A percentile compares a stretch with the other conserved stretches of the same genome.
These are phyloP conservation scores for Cyclophora albipunctata DNA, from an alignment of 2,888 invertebrate genomes.

Conservation along the genomic window DNA sequence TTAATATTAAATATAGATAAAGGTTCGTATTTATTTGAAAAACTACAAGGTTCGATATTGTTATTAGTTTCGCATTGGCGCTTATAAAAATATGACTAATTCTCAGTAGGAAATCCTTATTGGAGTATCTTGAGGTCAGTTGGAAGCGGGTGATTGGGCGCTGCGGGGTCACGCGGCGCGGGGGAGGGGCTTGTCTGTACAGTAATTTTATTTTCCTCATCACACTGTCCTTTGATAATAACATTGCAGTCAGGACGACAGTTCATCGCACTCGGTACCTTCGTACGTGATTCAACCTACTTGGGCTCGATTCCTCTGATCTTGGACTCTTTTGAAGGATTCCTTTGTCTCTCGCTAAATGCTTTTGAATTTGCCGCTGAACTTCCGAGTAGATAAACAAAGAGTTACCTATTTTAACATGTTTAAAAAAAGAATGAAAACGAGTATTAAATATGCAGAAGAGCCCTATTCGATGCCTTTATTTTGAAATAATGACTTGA, in stretches of 20 bases:
- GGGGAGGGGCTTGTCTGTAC: conserved; percentile 17
- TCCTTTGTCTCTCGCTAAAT: background rate
- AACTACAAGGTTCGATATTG: too few relatives aligned
- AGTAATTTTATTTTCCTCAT: conserved; percentile 40
- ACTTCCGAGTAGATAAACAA: too few relatives aligned
- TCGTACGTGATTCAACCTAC: too few relatives aligned
- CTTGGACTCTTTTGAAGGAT: conserved; percentile 2
- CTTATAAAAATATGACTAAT: background rate
- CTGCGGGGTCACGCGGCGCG: conserved; percentile 9
- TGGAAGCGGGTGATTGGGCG: conserved; percentile 1
- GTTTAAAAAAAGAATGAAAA: too few relatives aligned
- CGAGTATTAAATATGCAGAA: too few relatives aligned
- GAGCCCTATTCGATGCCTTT: too few relatives aligned
- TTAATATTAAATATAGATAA: too few relatives aligned
- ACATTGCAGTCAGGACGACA: conserved; percentile 12
- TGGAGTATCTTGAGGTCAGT: background rate
- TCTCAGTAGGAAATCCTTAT: conserved; percentile 1
- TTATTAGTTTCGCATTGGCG: too few relatives aligned
- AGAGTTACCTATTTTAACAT: too few relatives aligned
- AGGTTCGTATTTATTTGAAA: too few relatives aligned
- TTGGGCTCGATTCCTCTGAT: conserved; percentile 6
- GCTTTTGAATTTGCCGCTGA: too few relatives aligned
- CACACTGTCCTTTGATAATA: conserved; percentile 29
- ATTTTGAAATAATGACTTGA: too few relatives aligned
- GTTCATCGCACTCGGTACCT: conserved; percentile 7